phyloP scores from a whole-genome alignment of 2,797 vertebrate genomes.

The Scolopax bukidnonensis region DNA sequence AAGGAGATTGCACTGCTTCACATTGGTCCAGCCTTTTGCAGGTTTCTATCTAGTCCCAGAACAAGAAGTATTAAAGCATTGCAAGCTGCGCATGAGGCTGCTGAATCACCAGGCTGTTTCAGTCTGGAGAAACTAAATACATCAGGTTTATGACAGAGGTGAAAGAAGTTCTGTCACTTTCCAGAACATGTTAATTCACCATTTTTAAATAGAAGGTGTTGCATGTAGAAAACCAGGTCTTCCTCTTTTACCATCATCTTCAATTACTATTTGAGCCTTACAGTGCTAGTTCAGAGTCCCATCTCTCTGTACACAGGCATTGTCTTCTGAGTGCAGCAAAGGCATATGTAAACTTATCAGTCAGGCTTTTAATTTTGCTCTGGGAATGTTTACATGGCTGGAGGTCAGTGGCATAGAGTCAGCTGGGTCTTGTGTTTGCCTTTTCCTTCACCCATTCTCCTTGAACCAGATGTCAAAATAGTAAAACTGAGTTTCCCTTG shows the following conservation, averaged over 20 bases:
- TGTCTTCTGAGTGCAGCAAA: neutral
- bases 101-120: neutral
- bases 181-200: neutral
- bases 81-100: neutral
- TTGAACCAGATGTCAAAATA: neutral
- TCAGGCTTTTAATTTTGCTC: neutral
- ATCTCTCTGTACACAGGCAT: neutral
- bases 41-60: neutral
- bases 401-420: neutral
- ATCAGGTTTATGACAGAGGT: accelerated
- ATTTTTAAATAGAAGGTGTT: neutral
- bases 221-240: neutral
- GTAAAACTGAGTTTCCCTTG: neutral
- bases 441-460: neutral
- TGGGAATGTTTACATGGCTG: neutral
- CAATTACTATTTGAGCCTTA: neutral
- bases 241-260: neutral
- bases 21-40: neutral
- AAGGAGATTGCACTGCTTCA: neutral
- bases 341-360: neutral
- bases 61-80: neutral
- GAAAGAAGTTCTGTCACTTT: neutral
- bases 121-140: neutral
- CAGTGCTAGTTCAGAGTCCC: neutral
- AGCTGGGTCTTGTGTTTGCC: neutral